A percentile compares a stretch with the other conserved stretches of the same genome.
phyloP scores from a whole-genome alignment of 2,888 invertebrate species.

The Aphodius granarius region DNA sequence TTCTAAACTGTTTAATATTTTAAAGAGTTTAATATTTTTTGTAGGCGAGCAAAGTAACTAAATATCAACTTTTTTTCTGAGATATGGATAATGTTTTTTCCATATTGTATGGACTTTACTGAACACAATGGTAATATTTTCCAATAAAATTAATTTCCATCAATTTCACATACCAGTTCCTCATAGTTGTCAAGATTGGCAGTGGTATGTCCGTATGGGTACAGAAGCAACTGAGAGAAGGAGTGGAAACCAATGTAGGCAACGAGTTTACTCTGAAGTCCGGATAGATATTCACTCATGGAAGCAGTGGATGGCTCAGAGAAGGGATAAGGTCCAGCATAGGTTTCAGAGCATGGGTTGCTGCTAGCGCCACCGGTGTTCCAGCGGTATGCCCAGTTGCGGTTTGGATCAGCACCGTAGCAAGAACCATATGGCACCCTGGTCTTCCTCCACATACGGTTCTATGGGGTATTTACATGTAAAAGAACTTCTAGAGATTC shows the following conservation, averaged over 20 bases:
- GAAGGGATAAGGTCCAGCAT: constrained; percentile 67
- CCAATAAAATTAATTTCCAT: too few species aligned
- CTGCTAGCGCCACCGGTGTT: constrained; percentile 59
- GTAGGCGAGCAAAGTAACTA: too few species aligned
- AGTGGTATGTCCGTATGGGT: constrained; percentile 70
- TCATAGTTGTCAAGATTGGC: constrained; percentile 61
- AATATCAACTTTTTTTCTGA: too few species aligned
- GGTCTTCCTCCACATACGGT: constrained; percentile 73
- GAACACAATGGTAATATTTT: too few species aligned
- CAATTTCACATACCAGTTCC: constrained; percentile 56
- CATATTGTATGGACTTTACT: too few species aligned
- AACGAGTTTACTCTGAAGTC: constrained; percentile 40
- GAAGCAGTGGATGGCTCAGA: constrained; percentile 69
- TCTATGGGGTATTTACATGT: constrained; percentile 45
- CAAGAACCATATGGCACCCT: constrained; percentile 58
- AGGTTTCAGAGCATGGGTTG: constrained; percentile 63
- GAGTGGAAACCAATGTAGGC: constrained; percentile 75
- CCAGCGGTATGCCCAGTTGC: constrained; percentile 77
- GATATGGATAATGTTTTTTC: too few species aligned
- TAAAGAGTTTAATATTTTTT: too few species aligned
- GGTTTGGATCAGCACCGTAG: constrained; percentile 73
- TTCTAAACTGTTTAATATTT: too few species aligned
- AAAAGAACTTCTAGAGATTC: neutral
- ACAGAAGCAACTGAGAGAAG: constrained; percentile 68
- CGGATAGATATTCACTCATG: constrained; percentile 58